Conservation (phyloP, 2,797 vertebrate species). For the Chelmon rostratus region DNA sequence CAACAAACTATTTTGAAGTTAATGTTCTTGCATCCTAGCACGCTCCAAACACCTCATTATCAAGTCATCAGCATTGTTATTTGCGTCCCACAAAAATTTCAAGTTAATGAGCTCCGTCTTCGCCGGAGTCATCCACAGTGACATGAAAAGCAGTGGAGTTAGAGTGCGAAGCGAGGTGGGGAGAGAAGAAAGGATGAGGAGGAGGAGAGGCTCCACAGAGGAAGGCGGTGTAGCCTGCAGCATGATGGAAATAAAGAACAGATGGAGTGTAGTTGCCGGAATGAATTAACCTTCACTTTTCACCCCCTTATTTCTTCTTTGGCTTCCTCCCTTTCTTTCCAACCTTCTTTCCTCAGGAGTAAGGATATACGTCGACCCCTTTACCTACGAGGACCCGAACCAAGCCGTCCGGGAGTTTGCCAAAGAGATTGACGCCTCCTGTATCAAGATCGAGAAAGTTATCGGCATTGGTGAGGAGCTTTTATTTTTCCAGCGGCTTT, state of each 20-base stretch:
- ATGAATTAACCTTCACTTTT: conserved; percentile 73
- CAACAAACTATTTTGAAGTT: conserved; percentile 63
- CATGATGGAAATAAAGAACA: conserved; percentile 76
- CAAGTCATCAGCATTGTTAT: conserved; percentile 73
- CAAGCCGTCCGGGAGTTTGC: conserved; percentile 98
- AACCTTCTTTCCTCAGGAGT: conserved; percentile 87
- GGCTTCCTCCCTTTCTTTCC: conserved; percentile 70
- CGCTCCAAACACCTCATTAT: conserved; percentile 76
- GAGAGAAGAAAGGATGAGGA: conserved; percentile 33
- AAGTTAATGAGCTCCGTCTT: conserved; percentile 75
- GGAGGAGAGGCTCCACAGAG: conserved; percentile 46
- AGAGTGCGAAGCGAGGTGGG: conserved; percentile 51
- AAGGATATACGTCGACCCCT: conserved; percentile 97
- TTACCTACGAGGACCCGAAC: conserved; percentile 98
- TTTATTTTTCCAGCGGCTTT: neutral
- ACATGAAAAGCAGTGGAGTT: conserved; percentile 58
- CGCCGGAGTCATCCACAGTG: conserved; percentile 49
- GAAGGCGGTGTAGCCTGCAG: conserved; percentile 69
- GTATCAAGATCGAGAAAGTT: conserved; percentile 99
- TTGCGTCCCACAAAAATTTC: conserved; percentile 61
- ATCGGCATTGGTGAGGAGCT: conserved; percentile 94
- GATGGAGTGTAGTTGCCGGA: conserved; percentile 67
- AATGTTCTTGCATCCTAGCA: conserved; percentile 59
- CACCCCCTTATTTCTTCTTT: conserved; percentile 21
- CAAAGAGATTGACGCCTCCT: conserved; percentile 98